phyloP scores from a whole-genome alignment of 2,113 vertebrate species.

The Chamaetylas fuelleborni region DNA sequence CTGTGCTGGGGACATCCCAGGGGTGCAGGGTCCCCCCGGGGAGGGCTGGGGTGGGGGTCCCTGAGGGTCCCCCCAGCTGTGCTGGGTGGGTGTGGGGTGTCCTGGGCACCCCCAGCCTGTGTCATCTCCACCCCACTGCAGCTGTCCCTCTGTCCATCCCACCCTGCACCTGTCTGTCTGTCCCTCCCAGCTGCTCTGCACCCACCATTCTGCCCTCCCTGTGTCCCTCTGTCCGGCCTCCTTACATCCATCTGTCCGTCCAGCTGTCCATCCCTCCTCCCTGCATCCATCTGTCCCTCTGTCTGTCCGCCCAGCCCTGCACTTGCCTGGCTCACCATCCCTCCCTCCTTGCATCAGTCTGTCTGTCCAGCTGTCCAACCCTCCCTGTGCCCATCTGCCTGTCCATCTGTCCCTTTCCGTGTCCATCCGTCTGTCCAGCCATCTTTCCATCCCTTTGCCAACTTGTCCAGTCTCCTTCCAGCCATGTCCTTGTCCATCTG shows the following conservation, averaged over 20 bases:
- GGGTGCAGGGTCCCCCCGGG: no score
- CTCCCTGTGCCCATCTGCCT: not conserved
- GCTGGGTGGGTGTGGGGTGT: no score
- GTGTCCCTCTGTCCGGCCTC: not conserved
- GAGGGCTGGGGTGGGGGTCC: no score
- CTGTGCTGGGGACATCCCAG: rapidly evolving
- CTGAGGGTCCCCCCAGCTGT: not conserved
- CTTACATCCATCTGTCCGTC: not conserved
- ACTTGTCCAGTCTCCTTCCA: no score
- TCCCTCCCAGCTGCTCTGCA: not conserved
- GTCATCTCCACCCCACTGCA: no score
- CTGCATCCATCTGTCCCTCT: not conserved
- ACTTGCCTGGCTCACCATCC: no score
- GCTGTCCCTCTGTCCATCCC: not conserved
- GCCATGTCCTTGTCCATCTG: not conserved
- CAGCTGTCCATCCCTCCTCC: not conserved
- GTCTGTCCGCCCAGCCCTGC: no score
- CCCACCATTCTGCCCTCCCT: not conserved
- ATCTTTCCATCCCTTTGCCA: no score
- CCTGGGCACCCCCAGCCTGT: no score
- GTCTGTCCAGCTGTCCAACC: not conserved
- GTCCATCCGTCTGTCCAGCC: not conserved
- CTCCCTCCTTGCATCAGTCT: not conserved
- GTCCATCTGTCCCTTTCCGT: not conserved
- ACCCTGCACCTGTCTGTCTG: not conserved